Conservation (phyloP, 2,113 vertebrate genomes). For the Typhlomys cinereus region DNA sequence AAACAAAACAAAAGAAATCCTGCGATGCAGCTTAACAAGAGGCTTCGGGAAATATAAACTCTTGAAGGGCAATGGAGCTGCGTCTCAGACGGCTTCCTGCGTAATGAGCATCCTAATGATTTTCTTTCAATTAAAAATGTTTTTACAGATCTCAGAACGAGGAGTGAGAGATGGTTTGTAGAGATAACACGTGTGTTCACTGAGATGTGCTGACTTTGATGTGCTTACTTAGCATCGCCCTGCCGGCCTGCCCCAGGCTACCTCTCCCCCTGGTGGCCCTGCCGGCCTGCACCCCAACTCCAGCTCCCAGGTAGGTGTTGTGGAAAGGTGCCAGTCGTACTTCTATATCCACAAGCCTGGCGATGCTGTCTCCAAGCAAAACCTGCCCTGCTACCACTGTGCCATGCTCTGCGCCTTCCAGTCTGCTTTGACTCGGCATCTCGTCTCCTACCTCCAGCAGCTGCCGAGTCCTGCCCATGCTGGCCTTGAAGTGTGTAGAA, state of each 20-base stretch:
- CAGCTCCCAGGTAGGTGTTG: not conserved
- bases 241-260: not conserved
- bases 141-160: constrained; percentile 39
- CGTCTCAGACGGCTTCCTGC: constrained; percentile 50
- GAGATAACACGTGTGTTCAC: not conserved
- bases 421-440: constrained; percentile 13
- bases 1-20: not conserved
- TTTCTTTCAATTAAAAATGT: constrained; percentile 54
- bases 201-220: not conserved
- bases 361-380: not conserved
- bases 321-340: not conserved
- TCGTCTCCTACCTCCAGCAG: not conserved
- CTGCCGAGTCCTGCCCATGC: not conserved
- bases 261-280: not conserved
- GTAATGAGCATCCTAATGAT: constrained; percentile 45
- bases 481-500: constrained; percentile 28
- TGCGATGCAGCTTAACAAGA: constrained; percentile 2
- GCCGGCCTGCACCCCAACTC: not conserved
- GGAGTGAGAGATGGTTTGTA: not conserved
- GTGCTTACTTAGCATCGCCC: not conserved
- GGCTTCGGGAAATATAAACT: not conserved
- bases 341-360: not conserved
- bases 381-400: not conserved
- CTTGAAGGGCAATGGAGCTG: not conserved
- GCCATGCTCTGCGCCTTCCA: not conserved